A percentile compares a stretch with the other conserved stretches of the same genome.
These are phyloP conservation scores for Echiichthys vipera DNA, from an alignment of 2,797 vertebrate genomes.

Conservation along the genomic window DNA sequence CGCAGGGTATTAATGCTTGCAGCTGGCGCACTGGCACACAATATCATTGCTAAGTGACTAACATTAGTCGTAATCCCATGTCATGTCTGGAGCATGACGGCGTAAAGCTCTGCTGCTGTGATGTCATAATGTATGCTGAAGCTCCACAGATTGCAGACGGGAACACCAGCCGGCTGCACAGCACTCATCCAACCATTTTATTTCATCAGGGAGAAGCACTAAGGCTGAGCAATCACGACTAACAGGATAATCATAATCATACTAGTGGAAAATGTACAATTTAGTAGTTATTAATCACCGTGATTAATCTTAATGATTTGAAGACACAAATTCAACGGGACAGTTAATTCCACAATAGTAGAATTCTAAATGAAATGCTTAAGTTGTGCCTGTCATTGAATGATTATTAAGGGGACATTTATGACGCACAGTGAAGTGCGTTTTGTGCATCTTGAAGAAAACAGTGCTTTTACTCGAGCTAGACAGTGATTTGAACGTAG, in stretches of 20 bases:
- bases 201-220: not conserved
- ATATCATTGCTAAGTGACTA: slow-evolving; percentile 57
- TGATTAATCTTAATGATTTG: not conserved
- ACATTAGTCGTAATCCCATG: slow-evolving; percentile 63
- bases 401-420: slow-evolving; percentile 3
- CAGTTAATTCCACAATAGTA: not conserved
- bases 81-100: slow-evolving; percentile 53
- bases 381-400: not conserved
- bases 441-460: not conserved
- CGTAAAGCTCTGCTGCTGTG: slow-evolving; percentile 39
- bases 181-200: not conserved
- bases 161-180: not conserved
- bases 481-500: not conserved
- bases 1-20: slow-evolving; percentile 55
- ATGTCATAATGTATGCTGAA: slow-evolving; percentile 33
- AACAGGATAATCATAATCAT: not conserved
- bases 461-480: not conserved
- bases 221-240: not conserved
- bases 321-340: not conserved
- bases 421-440: not conserved
- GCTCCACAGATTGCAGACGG: slow-evolving; percentile 17
- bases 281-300: slow-evolving; percentile 14
- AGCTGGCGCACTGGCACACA: slow-evolving; percentile 33
- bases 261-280: not conserved
- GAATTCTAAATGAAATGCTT: not conserved